Evolutionary conservation across 2,888 invertebrate species (phyloP).

Genomic region (Philhelius pedissequus): DNA sequence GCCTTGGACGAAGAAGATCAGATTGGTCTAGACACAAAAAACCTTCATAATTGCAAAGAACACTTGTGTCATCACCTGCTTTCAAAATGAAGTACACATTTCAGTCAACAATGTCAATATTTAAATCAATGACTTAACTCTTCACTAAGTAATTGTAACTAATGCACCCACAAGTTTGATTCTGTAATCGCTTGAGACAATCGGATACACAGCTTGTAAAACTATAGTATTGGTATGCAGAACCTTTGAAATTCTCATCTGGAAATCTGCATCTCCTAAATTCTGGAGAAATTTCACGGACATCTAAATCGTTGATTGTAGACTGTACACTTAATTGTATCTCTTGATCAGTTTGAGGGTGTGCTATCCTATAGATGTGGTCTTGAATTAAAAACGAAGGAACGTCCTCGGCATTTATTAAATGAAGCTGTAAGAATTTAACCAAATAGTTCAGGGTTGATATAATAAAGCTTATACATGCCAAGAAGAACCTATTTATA

Average conservation of each 20-base stretch:
- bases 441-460: too few relatives aligned
- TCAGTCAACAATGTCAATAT: background rate
- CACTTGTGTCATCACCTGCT: slow-evolving; percentile 65
- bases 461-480: too few relatives aligned
- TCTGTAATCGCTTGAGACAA: slow-evolving; percentile 83
- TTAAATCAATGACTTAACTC: background rate
- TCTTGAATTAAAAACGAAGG: slow-evolving; percentile 72
- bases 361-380: slow-evolving; percentile 5
- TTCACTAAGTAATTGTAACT: slow-evolving; percentile 82
- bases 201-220: slow-evolving; percentile 86
- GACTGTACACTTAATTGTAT: slow-evolving; percentile 79
- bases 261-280: slow-evolving; percentile 86
- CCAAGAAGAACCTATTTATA: too few relatives aligned
- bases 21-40: slow-evolving; percentile 82
- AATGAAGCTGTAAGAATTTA: slow-evolving; percentile 66
- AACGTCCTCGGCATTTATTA: slow-evolving; percentile 76
- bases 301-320: slow-evolving; percentile 84
- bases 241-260: slow-evolving; percentile 81
- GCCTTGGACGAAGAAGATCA: slow-evolving; percentile 77
- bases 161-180: slow-evolving; percentile 83
- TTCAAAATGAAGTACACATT: background rate
- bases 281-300: slow-evolving; percentile 81
- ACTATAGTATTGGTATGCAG: slow-evolving; percentile 84
- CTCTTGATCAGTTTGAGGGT: slow-evolving; percentile 1
- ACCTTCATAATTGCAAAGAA: slow-evolving; percentile 82